Evolutionary conservation across 2,797 vertebrate species (phyloP), one percentile per base, ranked within the genome.

Genomic region (Taenioides sp.): DNA sequence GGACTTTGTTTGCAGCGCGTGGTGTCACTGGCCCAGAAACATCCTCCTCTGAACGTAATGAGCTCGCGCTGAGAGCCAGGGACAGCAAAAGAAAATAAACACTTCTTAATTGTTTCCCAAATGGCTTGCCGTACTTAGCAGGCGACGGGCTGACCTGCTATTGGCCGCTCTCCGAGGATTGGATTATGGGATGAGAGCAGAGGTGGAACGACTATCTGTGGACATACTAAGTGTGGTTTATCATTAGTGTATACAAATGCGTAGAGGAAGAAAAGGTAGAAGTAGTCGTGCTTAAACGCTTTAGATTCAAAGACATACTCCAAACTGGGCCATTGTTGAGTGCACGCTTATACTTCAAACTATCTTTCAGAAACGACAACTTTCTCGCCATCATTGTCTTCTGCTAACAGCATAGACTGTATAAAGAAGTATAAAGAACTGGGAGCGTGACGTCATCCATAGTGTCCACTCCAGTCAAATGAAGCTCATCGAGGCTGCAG

Each of bases 81-180:
- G 68, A 75, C 57, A 52, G 18, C 17, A 68, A 74, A 59, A 65
- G 54, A 70, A 80, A 76, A 72, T 62, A 68, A 65, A 67, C 27
- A 69, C 37, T 16, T 77, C 70, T 27, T 77, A 75, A 82, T 79
- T 77, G 65, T 79, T 80, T 80, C 74, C 76, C 73, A 70, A 67
- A 67, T 70, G 78, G 61, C 71, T 78, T 60, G 65, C 23, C 59
- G 55, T 67, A 12, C 40, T 50, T 76, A 50, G 23, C 10, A 2
- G 67, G 65, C 58, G 2, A 16, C 65, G 14, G 54, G 22, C 72
- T 72, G 66, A 70, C 66, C 61, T 70, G 54, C 69, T 60, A 31
- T 62, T 57, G 64, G 52, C 57, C 43, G 52, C 16, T 70, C 67
- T 76, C 73, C 16, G 31, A 71, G 70, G 59, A 28, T 31, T 12